These are phyloP conservation scores for Gymnoscelis rufifasciata DNA, from an alignment of 2,888 invertebrate genomes.

Conservation along the genomic window DNA sequence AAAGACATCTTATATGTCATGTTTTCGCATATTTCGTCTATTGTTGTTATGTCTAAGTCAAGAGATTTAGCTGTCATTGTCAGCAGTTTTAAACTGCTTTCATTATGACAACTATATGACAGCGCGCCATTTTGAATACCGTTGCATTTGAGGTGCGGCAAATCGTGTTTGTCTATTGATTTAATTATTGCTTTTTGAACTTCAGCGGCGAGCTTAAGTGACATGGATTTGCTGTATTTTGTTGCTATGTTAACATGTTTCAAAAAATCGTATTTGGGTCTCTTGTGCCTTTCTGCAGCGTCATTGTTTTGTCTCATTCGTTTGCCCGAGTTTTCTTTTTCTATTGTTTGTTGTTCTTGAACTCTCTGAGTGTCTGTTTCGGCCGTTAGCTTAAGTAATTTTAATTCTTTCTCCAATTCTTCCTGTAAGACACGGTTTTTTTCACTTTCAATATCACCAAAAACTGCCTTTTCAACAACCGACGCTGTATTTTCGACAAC, in stretches of 20 bases:
- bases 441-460: too few species aligned
- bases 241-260: conserved; percentile 30
- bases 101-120: conserved; percentile 47
- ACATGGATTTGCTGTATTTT: conserved; percentile 24
- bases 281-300: too few species aligned
- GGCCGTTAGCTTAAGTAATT: too few species aligned
- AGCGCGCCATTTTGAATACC: conserved; percentile 47
- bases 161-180: conserved; percentile 28
- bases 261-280: conserved; percentile 9
- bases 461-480: too few species aligned
- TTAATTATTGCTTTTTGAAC: conserved; percentile 34
- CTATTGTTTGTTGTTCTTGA: too few species aligned
- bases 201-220: conserved; percentile 11
- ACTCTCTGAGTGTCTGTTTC: too few species aligned
- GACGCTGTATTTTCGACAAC: too few species aligned
- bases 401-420: too few species aligned
- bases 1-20: conserved; percentile 32
- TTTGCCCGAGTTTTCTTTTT: too few species aligned
- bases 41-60: conserved; percentile 5
- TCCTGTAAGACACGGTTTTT: too few species aligned
- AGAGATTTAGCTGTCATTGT: conserved; percentile 6
- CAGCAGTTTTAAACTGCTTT: conserved; percentile 29
- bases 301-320: too few species aligned
- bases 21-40: background rate
- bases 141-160: conserved; percentile 49